Evolutionary conservation across 2,113 vertebrate species (phyloP).

Genomic region (Tyrannus savana): DNA sequence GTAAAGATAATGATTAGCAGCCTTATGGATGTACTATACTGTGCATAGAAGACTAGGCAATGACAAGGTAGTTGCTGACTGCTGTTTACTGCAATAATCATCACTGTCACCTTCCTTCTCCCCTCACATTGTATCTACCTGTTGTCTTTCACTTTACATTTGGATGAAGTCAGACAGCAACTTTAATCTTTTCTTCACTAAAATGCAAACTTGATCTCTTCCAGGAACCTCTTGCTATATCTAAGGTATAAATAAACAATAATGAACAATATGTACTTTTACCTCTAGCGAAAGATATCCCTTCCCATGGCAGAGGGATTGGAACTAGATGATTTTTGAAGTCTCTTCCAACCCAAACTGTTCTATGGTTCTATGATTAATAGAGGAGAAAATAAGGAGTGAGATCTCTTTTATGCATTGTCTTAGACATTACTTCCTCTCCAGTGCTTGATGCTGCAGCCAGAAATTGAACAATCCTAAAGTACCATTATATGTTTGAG

Average conservation of each 20-base stretch:
- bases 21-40: not conserved
- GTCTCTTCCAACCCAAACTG: not conserved
- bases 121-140: not conserved
- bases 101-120: not conserved
- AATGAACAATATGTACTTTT: not conserved
- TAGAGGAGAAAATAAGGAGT: not conserved
- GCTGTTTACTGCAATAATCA: slow-evolving; percentile 1
- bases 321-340: not conserved
- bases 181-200: not conserved
- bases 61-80: not conserved
- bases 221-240: not conserved
- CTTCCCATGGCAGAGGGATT: not conserved
- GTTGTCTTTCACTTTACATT: not conserved
- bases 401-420: not conserved
- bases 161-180: not conserved
- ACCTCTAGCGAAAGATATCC: not conserved
- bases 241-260: not conserved
- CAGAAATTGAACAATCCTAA: not conserved
- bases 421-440: not conserved
- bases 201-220: not conserved
- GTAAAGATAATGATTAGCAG: not conserved
- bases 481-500: not conserved
- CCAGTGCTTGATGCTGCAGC: not conserved
- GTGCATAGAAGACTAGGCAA: not conserved
- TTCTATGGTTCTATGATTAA: not conserved